Evolutionary conservation across 2,113 vertebrate genomes (phyloP).

Genomic region (Brachyhypopomus gauderio): DNA sequence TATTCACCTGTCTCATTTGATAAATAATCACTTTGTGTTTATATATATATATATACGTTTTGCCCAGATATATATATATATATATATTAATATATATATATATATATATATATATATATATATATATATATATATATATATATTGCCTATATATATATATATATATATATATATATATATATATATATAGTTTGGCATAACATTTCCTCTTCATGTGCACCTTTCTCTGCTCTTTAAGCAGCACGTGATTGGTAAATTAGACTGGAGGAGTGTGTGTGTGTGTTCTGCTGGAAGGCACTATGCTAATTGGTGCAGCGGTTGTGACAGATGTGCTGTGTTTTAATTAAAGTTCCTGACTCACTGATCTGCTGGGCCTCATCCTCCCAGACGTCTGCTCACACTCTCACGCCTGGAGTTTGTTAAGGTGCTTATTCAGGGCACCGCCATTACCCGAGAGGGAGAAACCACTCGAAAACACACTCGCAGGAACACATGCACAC

Average conservation of each 20-base stretch:
- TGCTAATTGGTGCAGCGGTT: slow-evolving; percentile 55
- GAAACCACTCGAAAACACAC: neutral
- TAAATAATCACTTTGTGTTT: too few species aligned
- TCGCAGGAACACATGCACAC: neutral
- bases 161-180: too few species aligned
- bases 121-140: too few species aligned
- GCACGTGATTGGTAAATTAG: slow-evolving; percentile 49
- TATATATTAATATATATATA: too few species aligned
- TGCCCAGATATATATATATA: too few species aligned
- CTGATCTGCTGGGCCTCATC: slow-evolving; percentile 40
- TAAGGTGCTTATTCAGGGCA: slow-evolving; percentile 13
- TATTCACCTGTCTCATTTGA: too few species aligned
- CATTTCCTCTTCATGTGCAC: neutral
- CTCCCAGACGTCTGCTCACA: slow-evolving; percentile 15
- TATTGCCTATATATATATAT: too few species aligned
- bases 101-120: too few species aligned
- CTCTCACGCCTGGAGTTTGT: neutral
- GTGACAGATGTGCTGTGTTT: slow-evolving; percentile 59
- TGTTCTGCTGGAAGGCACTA: slow-evolving; percentile 53
- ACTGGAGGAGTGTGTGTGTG: slow-evolving; percentile 23
- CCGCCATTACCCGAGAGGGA: neutral
- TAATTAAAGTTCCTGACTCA: slow-evolving; percentile 56
- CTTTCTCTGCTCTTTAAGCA: slow-evolving; percentile 35
- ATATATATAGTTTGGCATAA: too few species aligned
- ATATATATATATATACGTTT: too few species aligned